Conservation (phyloP, 23 tunicate genomes). For the Halocynthia roretzi region DNA sequence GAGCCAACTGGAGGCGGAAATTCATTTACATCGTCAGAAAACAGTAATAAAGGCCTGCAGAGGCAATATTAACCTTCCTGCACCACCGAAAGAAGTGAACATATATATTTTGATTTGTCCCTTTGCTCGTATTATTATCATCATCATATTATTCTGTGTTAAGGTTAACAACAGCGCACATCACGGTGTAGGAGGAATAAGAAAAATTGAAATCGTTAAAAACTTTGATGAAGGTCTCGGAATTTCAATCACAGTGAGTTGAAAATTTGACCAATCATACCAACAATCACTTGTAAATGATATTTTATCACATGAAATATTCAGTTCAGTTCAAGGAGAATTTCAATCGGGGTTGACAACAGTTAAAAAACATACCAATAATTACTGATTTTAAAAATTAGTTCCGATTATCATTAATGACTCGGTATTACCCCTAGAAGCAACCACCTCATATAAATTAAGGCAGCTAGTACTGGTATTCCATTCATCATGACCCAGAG, state of each 20-base stretch:
- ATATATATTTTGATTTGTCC: neutral
- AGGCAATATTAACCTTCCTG: slow-evolving; percentile 41
- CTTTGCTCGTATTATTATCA: neutral
- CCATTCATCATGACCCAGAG: too few species aligned
- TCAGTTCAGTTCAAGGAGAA: neutral
- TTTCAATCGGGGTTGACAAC: neutral
- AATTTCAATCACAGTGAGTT: slow-evolving; percentile 68
- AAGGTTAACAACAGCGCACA: neutral
- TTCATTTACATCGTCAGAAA: slow-evolving; percentile 94
- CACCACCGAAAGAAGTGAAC: slow-evolving; percentile 17
- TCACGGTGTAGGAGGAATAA: slow-evolving; percentile 73
- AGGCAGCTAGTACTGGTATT: too few species aligned
- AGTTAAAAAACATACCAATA: too few species aligned
- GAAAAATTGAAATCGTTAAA: slow-evolving; percentile 55
- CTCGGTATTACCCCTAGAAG: neutral
- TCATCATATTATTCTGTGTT: neutral
- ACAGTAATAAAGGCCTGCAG: slow-evolving; percentile 89
- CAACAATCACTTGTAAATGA: neutral
- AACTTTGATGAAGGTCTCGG: slow-evolving; percentile 72
- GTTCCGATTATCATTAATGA: neutral
- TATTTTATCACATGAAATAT: neutral
- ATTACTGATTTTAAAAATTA: neutral
- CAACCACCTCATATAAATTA: too few species aligned
- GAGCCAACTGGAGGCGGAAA: slow-evolving; percentile 96
- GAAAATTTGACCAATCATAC: too few species aligned